Evolutionary conservation across 2,888 invertebrate genomes (phyloP), one percentile per base, ranked within the genome.

Genomic region (Heliconius charithonia): DNA sequence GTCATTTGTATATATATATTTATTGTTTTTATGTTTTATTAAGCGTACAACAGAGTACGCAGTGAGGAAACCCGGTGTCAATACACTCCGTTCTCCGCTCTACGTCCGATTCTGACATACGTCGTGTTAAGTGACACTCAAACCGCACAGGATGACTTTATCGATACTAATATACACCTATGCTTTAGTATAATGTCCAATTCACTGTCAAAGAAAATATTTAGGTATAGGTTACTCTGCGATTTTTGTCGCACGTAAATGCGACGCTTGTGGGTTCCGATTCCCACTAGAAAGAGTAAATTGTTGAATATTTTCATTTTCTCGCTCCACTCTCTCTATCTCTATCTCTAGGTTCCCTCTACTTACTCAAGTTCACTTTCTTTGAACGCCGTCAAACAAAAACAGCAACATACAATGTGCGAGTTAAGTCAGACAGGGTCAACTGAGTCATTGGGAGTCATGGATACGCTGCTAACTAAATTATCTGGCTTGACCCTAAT

Each of bases 381-480:
- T 69, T 69, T 69, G 3, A 69, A 69, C 25, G 27, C 25, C 41
- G 3, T 13, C 37, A 1, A 25, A 25, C 25, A 41, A 67, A 65
- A 67, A 41, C 41, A 41, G 69, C 69, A 45, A 7, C 25, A 25
- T n/a, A 66, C 41, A 69, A 25, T 69, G 41, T 27, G 41, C 69
- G 41, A 63, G 27, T 45, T 69, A 25, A 25, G 41, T 69, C 69
- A 45, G 41, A 37, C 67, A 45, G 69, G 69, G 69, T 69, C 69
- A 69, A 45, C 69, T 69, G 69, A 69, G 69, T 69, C 69, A 69
- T 9, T 27, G 41, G 69, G 41, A 9, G 69, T 69, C 69, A 69
- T 41, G 69, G 69, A 45, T 69, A 25, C 25, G 41, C 9, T 69
- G 69, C 19, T 69, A 69, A 69, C 41, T 41, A 25, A 69, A 45